phyloP scores from a whole-genome alignment of 2,888 invertebrate genomes.

The Melangyna quadrimaculata region DNA sequence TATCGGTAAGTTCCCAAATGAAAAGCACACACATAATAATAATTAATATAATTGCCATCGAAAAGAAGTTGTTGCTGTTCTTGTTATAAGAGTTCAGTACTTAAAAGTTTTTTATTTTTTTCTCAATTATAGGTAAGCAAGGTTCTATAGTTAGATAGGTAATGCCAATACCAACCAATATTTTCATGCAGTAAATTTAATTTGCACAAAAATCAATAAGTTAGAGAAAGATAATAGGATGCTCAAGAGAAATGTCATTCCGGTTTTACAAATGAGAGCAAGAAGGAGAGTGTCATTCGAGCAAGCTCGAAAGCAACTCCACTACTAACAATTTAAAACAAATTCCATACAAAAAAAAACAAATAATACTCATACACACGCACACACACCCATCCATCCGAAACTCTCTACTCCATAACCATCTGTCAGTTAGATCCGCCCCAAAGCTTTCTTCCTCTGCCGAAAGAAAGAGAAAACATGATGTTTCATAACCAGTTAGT shows the following conservation, averaged over 20 bases:
- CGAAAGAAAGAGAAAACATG: conserved; percentile 29
- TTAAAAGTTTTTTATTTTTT: neutral
- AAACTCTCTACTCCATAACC: conserved; percentile 8
- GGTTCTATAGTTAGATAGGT: neutral
- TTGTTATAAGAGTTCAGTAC: neutral
- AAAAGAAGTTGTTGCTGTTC: conserved; percentile 1
- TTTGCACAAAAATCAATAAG: conserved; percentile 58
- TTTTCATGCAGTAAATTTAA: neutral
- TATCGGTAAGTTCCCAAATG: conserved; percentile 19
- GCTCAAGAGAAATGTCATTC: neutral
- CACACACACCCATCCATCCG: neutral
- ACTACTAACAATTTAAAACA: neutral
- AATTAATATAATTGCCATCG: conserved; percentile 34
- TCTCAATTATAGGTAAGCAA: neutral
- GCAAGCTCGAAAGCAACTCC: too few relatives aligned
- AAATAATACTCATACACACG: neutral
- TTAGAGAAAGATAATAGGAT: conserved; percentile 27
- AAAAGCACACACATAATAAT: conserved; percentile 24
- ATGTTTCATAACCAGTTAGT: neutral
- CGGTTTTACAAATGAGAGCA: neutral
- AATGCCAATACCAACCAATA: neutral
- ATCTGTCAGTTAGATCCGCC: conserved; percentile 60
- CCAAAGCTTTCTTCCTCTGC: conserved; percentile 53
- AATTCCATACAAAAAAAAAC: neutral
- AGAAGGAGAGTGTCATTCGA: neutral